Evolutionary conservation across 2,888 invertebrate species (phyloP).

Genomic region (Phengaris alcon): DNA sequence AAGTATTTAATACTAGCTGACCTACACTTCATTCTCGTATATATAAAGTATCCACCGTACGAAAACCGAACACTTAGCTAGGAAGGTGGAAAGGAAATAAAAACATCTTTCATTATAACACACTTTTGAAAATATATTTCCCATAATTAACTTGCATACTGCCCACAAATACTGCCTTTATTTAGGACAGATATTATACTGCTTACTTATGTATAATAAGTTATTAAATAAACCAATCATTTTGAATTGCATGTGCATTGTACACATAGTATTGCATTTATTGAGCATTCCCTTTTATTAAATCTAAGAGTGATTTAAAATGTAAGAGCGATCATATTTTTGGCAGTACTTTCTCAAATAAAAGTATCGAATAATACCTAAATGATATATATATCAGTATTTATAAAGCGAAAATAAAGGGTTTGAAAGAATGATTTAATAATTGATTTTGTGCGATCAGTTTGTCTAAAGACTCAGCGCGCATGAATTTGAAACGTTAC

Average conservation of each 20-base stretch:
- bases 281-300: background rate
- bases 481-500: too few species aligned
- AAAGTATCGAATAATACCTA: background rate
- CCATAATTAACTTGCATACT: background rate
- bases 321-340: background rate
- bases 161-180: slow-evolving; percentile 9
- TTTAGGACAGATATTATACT: background rate
- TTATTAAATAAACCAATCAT: background rate
- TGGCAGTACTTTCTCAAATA: background rate
- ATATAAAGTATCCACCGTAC: too few species aligned
- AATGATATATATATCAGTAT: background rate
- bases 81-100: background rate
- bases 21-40: background rate
- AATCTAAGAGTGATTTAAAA: background rate
- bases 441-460: too few species aligned
- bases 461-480: too few species aligned
- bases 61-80: too few species aligned
- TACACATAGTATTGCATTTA: background rate
- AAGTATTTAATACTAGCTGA: background rate
- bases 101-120: background rate
- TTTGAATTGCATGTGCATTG: background rate
- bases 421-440: background rate
- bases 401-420: background rate
- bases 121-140: background rate
- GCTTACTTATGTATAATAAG: background rate